Base-by-base conservation (phyloP, 1,140 invertebrate species). In the Papilio xuthus region DNA sequence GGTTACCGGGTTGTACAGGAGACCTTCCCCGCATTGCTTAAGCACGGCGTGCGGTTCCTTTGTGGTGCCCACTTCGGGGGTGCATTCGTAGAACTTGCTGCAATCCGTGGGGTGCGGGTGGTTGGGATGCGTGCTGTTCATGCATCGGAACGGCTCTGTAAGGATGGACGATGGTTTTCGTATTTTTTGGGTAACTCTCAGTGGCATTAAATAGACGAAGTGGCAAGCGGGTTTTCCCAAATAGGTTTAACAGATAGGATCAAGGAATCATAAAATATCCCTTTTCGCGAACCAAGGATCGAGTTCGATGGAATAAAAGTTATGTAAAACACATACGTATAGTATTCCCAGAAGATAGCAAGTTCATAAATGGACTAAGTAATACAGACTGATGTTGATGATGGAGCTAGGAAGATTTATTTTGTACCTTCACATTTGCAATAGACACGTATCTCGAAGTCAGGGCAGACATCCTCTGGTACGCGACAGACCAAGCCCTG, bases 381-480 rank as follows among this genome's bases (percentile, higher is more conserved):
- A 37, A 37, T 37, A 37, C 2, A 37, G 23, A 26, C 1, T 9
- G 8, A 23, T 26, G 8, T 0, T 13, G 56, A 67, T 67, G 60
- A 15, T 18, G 56, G 18, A 67, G 0, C 4, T 75, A 18, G 20
- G 3, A 42, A 20, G 18, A 76, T 23, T 28, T 4, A 32, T 28
- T 41, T 71, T 69, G 71, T 23, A 88, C 87, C 89, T 90, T 94
- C 93, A 83, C 96, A 97, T 72, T 95, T 89, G 86, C 97, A 97
- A 41, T 95, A 90, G 50, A 97, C 95, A 28, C 96, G 92, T 28
- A 97, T 96, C 90, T 97, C 96, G 89, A 97, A 97, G 90, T 97
- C 96, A 4, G 92, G 87, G 82, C 96, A 96, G 3, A 85, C 79
- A 67, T 83, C 82, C 6, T 80, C 84, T 0, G 47, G 75, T 80